Base-by-base conservation (phyloP, 2,888 invertebrate genomes). In the Polydesmus complanatus region DNA sequence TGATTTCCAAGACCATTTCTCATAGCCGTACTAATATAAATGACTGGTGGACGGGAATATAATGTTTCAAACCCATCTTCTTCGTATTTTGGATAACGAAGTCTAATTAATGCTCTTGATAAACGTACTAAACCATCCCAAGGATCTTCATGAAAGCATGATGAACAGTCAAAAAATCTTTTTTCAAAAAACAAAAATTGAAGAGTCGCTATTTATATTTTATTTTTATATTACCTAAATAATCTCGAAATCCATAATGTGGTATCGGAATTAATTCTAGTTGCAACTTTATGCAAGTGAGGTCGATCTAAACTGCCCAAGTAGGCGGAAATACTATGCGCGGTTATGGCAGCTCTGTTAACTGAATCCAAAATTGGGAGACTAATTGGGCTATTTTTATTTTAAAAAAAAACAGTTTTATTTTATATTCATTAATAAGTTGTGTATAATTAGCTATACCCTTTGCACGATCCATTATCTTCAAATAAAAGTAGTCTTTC, bases 301-400 rank as follows among this genome's bases (percentile, higher is more conserved):
- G 80, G 78, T 52, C 86, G 79, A 65, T 90, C 88, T 65, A 94
- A 73, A 58, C 88, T 84, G n/a, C 88, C 85, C 65, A 90, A 83
- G 70, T 89, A 86, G 0, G 93, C 91, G 2, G 87, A 84, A 66
- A 94, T 80, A 71, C 88, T 87, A 73, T 93, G 92, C n/a, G 90
- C 85, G 23, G 90, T 79, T 59, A 92, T 80, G 11, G 89, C 82
- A 11, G 27, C 50, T 21, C 58, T 58, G 25, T 52, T 48, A 21
- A 63, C 52, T 3, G 37, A 37, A 27, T 63, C 63, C 26, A 63
- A 27, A 37, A 19, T 22, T 1, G 27, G 57, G 1, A 57, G 14
- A 37, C 14, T 37, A 37, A 37, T 37, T 37, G 37, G 14, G 5
- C 37, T 37, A 37, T 21, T 2, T 3, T 3, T 50, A 22, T 21